Evolutionary conservation across 2,888 invertebrate genomes (phyloP).

Genomic region (Megamerina dolium): DNA sequence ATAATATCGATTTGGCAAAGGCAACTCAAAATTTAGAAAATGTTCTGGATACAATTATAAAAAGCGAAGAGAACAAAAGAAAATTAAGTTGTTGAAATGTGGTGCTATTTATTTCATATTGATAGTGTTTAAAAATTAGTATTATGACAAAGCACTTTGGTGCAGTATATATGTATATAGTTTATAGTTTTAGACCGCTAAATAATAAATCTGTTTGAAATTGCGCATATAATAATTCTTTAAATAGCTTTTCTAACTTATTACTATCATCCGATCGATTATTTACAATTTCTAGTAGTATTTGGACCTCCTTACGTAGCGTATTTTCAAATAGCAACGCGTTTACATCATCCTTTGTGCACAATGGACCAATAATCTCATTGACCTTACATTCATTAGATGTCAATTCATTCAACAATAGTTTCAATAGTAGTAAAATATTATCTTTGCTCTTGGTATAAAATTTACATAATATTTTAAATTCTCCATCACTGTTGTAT

Average conservation of each 20-base stretch:
- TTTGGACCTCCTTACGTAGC: not conserved
- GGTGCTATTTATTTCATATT: not conserved
- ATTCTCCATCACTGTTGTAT: not conserved
- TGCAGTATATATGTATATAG: not conserved
- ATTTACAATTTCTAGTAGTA: not conserved
- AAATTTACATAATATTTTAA: not conserved
- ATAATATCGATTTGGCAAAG: constrained; percentile 45
- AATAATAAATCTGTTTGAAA: not conserved
- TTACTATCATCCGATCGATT: not conserved
- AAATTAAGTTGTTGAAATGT: constrained; percentile 3
- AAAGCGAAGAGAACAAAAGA: constrained; percentile 41
- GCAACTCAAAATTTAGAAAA: constrained; percentile 48
- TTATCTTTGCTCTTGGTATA: no score
- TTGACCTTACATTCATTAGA: no score
- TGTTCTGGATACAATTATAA: constrained; percentile 45
- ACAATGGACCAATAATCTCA: no score
- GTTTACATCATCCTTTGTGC: no score
- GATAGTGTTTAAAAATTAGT: not conserved
- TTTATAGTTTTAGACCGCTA: not conserved
- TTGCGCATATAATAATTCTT: not conserved
- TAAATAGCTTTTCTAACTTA: not conserved
- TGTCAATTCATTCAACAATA: no score
- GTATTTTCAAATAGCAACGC: not conserved
- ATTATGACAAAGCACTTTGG: not conserved
- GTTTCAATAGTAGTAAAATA: no score